These are phyloP conservation scores for Notothenia coriiceps DNA, from an alignment of 2,113 vertebrate species.

Conservation along the genomic window DNA sequence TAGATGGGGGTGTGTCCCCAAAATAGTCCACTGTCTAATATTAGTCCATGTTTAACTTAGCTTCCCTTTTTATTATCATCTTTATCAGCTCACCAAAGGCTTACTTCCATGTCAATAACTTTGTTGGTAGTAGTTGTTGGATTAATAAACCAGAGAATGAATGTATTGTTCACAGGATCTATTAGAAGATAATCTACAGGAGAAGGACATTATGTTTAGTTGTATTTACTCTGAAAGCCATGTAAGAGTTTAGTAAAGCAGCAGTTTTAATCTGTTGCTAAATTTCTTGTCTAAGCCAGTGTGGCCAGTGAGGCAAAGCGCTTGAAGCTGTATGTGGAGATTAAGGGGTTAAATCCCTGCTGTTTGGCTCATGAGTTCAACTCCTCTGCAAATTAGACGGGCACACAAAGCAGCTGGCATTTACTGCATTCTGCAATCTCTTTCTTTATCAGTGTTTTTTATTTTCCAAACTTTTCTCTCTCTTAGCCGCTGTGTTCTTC, in stretches of 20 bases:
- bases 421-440: conserved; percentile 34
- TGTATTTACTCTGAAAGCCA: neutral
- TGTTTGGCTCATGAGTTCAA: conserved; percentile 49
- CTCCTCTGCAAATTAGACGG: conserved; percentile 53
- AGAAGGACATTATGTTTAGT: neutral
- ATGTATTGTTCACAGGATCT: neutral
- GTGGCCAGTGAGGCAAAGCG: conserved; percentile 10
- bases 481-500: conserved; percentile 39
- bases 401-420: conserved; percentile 57
- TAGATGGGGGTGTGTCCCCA: conserved; percentile 6
- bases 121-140: neutral
- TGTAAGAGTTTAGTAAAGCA: conserved; percentile 6
- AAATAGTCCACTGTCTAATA: conserved; percentile 43
- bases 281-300: conserved; percentile 30
- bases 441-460: conserved; percentile 5
- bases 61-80: conserved; percentile 25
- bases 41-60: conserved; percentile 19
- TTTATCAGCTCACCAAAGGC: neutral
- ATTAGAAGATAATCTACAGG: conserved; percentile 1
- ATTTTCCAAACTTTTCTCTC: conserved; percentile 6
- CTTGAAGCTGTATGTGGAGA: conserved; percentile 34
- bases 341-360: conserved; percentile 63
- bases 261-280: conserved; percentile 26
- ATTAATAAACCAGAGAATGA: neutral
- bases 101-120: neutral